Conservation (phyloP, 2,797 vertebrate species). For the Microhierax caerulescens region DNA sequence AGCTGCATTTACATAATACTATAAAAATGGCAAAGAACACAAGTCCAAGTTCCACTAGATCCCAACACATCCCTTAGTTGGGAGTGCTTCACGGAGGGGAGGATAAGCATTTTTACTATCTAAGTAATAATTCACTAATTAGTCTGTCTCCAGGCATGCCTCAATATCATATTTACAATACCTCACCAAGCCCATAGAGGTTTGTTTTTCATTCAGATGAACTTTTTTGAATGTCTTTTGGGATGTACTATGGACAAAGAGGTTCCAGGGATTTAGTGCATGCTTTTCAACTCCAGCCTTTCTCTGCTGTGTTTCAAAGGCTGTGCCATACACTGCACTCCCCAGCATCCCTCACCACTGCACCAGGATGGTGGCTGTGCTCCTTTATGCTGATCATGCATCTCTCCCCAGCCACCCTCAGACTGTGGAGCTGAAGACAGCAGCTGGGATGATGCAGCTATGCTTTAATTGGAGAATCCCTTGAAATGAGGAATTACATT, state of each 20-base stretch:
- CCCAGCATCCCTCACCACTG: neutral
- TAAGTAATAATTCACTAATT: conserved; percentile 35
- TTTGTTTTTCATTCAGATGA: neutral
- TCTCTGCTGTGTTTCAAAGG: neutral
- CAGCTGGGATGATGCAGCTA: neutral
- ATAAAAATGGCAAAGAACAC: neutral
- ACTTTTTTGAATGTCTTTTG: neutral
- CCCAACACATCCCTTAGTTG: neutral
- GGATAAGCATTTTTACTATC: neutral
- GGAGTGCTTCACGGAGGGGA: neutral
- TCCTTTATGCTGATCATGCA: accelerated
- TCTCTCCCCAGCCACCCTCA: neutral
- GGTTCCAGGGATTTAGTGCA: neutral
- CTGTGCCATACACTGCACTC: neutral
- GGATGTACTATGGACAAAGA: neutral
- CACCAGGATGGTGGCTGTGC: too few species aligned
- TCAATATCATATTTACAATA: conserved; percentile 23
- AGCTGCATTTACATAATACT: neutral
- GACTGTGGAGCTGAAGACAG: neutral
- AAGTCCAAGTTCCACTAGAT: neutral
- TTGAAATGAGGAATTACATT: neutral
- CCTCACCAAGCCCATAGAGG: neutral
- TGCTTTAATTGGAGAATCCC: neutral
- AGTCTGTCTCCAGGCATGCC: neutral
- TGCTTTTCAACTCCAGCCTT: neutral